Evolutionary conservation across 2,113 vertebrate species (phyloP), one percentile per base, ranked within the genome.

Genomic region (Etheostoma spectabile): DNA sequence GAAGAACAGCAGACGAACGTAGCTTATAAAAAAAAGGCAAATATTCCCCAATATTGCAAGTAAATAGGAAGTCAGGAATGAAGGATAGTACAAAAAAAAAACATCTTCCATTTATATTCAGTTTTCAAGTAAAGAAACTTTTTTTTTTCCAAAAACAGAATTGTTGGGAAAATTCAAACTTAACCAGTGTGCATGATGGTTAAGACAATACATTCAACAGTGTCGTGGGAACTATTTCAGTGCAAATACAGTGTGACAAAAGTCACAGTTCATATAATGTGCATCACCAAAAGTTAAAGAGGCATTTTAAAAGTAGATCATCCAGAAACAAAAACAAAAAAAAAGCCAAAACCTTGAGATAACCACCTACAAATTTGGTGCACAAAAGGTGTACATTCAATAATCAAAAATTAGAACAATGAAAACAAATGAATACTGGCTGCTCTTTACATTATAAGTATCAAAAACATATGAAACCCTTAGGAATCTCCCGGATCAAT

Each of bases 21-120:
- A 83, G 85, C 65, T 86, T 68, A 80, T 55, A 5, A 72, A 72
- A n/a, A n/a, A n/a, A 74, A 38, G 30, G 55, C 24, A 83, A 45
- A 75, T 5, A 49, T 52, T 24, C 59, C 48, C 59, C 19, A 59
- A 4, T 55, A 46, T 63, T 19, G 16, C 19, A 69, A 63, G 51
- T 4, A 77, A 79, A 52, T 82, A 92, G 90, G 92, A 91, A 92
- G 92, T 88, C 46, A 74, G 33, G 45, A 76, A 75, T 86, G 72
- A 80, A 72, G 55, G 46, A 68, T 51, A 6, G 27, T 78, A 62
- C 49, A 85, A 77, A 91, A 64, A 62, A 86, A 55, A 62, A 72
- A 82, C 27, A 48, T 67, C 55, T 53, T 77, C 27, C 27, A 78
- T 64, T 67, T 79, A 85, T 62, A 87, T 78, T 88, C 67, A 69